Evolutionary conservation across 2,113 vertebrate genomes (phyloP).

Genomic region (Oxyruncus cristatus): DNA sequence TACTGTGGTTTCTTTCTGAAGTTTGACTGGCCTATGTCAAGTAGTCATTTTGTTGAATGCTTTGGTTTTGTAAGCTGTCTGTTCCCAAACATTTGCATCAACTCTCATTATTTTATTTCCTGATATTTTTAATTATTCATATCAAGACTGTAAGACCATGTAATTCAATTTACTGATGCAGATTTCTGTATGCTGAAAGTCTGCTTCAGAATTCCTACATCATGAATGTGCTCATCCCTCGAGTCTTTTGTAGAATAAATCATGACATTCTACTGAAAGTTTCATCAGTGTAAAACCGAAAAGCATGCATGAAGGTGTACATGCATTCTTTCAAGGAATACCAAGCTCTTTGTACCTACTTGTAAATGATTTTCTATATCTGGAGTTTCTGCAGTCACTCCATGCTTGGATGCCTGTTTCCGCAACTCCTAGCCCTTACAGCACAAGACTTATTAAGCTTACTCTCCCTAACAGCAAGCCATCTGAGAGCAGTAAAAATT

Average conservation of each 20-base stretch:
- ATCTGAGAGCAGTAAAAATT: slow-evolving; percentile 29
- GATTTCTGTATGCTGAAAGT: neutral
- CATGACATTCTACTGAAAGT: neutral
- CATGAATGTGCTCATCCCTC: neutral
- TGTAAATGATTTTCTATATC: neutral
- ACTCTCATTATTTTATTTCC: neutral
- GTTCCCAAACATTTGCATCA: neutral
- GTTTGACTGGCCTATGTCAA: neutral
- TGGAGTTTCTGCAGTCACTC: neutral
- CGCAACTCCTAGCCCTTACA: neutral
- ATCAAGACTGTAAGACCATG: neutral
- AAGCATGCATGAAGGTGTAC: neutral
- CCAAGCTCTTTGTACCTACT: neutral
- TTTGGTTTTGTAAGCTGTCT: neutral
- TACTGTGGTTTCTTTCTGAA: neutral
- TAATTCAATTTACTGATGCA: neutral
- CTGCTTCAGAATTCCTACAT: neutral
- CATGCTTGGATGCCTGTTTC: neutral
- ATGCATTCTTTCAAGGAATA: neutral
- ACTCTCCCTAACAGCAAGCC: neutral
- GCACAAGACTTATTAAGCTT: neutral
- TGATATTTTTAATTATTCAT: neutral
- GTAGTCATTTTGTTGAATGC: neutral
- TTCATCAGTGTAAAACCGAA: neutral
- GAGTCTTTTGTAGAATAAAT: neutral